These are phyloP conservation scores for Montipora capricornis DNA, from an alignment of 64 coral and sea anemone genomes.

Conservation along the genomic window DNA sequence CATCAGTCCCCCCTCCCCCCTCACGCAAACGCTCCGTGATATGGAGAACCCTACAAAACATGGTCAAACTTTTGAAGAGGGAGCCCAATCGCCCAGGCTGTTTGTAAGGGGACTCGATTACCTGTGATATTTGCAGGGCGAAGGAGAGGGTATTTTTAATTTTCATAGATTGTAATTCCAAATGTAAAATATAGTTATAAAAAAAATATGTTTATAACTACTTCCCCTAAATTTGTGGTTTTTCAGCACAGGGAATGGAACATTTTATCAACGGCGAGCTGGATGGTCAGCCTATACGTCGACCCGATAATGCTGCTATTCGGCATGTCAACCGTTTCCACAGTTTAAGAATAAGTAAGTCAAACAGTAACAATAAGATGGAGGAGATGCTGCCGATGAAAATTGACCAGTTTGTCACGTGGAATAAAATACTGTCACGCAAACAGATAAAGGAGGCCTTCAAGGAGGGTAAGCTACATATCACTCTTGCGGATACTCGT, in stretches of 20 bases:
- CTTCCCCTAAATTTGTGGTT: not conserved
- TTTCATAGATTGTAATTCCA: too few species aligned
- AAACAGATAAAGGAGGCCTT: not conserved
- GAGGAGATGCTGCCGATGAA: conserved; percentile 39
- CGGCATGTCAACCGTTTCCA: not conserved
- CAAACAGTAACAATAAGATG: conserved; percentile 18
- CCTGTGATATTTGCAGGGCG: too few species aligned
- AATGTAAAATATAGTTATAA: too few species aligned
- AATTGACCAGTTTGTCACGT: conserved; percentile 38
- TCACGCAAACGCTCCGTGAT: too few species aligned
- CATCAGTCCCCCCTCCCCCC: too few species aligned
- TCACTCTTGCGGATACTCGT: not conserved
- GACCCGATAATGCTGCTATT: not conserved
- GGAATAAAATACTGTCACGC: not conserved
- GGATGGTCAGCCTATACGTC: not conserved
- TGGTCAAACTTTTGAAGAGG: too few species aligned
- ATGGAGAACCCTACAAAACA: too few species aligned
- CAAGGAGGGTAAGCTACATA: conserved; percentile 1
- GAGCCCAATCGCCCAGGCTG: too few species aligned
- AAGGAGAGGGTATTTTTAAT: too few species aligned
- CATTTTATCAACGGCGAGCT: conserved; percentile 7
- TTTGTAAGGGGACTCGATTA: too few species aligned
- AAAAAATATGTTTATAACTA: not conserved
- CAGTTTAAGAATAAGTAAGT: conserved; percentile 20
- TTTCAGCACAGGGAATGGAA: not conserved